Base-by-base conservation (phyloP, 2,113 vertebrate genomes). In the Balaeniceps rex region DNA sequence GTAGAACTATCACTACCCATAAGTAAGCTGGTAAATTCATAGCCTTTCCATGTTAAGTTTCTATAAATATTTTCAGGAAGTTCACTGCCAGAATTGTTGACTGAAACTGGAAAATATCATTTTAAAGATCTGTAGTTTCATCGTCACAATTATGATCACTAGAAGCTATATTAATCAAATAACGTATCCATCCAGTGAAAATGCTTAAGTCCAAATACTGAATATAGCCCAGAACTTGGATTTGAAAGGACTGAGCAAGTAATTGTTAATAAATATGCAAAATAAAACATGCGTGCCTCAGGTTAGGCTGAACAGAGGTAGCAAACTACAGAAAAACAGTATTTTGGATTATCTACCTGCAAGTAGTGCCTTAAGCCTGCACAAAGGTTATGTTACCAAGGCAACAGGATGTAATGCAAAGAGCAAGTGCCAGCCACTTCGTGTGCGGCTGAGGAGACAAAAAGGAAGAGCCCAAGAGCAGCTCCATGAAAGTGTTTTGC, bases 401-500 rank as follows among this genome's bases (percentile, higher is more conserved):
- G 42, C 49, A 70, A 33, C 38, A 5, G 14, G 40, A 44, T 1
- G 4, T 3, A 9, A 18, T 4, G 26, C 19, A 11, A 21, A 38
- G 21, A 29, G 19, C 33, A 58, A n/a, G 60, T 4, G 26, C 10
- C 51, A 28, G 17, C 12, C 21, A 4, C 28, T 19, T 19, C 21
- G 2, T 0, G 12, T 3, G 23, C 0, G 14, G 17, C 36, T 3
- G 44, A 24, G 22, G 19, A 22, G 14, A 14, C 31, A 19, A 19
- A 40, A 29, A 22, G 9, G 7, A 19, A 10, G 14, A 52, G n/a
- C 29, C 25, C 8, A 7, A 11, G 12, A 7, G 16, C 14, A 69
- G 28, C 42, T 25, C 34, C 34, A 11, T 22, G 2, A 3, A 15
- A 42, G 21, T 3, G 5, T 17, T 69, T 25, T 12, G 6, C 19